These are phyloP conservation scores for Drosophila borborema DNA, from an alignment of 2,888 invertebrate species.

Conservation along the genomic window DNA sequence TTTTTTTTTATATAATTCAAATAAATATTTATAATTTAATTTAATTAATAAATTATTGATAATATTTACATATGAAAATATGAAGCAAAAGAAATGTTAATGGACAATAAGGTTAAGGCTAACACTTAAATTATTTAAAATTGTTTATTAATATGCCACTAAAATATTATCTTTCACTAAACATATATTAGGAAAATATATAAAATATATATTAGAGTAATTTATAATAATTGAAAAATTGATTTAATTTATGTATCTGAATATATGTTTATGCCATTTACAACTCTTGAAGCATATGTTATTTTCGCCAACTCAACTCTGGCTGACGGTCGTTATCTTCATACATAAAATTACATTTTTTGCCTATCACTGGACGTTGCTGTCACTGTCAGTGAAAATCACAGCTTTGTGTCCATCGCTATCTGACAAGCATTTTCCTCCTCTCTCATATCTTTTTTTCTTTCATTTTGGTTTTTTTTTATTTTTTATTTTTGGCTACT, in stretches of 20 bases:
- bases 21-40: neutral
- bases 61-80: too few relatives aligned
- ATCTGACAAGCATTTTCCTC: slow-evolving; percentile 14
- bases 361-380: neutral
- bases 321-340: neutral
- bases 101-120: too few relatives aligned
- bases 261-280: too few relatives aligned
- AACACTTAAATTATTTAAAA: too few relatives aligned
- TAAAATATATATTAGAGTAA: too few relatives aligned
- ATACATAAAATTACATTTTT: neutral
- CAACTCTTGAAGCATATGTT: neutral
- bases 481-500: slow-evolving; percentile 20
- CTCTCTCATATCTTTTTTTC: neutral
- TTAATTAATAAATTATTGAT: neutral
- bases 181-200: too few relatives aligned
- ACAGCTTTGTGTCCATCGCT: slow-evolving; percentile 39
- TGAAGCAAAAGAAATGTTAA: too few relatives aligned
- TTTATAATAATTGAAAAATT: too few relatives aligned
- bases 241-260: too few relatives aligned
- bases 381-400: slow-evolving; percentile 32
- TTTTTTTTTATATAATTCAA: too few relatives aligned
- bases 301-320: neutral
- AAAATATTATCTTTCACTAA: too few relatives aligned
- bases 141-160: too few relatives aligned
- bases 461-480: neutral